A percentile compares a stretch with the other conserved stretches of the same genome.
Evolutionary conservation across 2,113 vertebrate genomes (phyloP).

Genomic region (Prunella himalayana): DNA sequence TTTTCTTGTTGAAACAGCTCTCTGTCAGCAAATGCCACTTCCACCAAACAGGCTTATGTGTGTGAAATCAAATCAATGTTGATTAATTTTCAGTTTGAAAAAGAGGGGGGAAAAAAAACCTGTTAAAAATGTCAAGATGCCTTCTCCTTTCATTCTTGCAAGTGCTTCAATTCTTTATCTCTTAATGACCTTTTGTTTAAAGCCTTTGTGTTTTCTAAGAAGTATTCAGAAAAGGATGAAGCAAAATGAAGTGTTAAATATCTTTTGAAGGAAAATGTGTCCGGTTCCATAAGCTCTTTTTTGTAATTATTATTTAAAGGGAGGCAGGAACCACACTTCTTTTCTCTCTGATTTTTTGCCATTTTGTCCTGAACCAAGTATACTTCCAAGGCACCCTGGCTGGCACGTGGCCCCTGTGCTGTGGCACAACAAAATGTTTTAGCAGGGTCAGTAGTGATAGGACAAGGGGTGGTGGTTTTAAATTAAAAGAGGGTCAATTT

Average conservation of each 20-base stretch:
- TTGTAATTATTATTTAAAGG: background rate
- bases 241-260: constrained; percentile 24
- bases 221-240: background rate
- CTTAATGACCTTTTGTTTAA: constrained; percentile 63
- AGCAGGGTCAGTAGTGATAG: background rate
- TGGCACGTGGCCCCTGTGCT: accelerated
- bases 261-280: background rate
- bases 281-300: background rate
- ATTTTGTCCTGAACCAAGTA: background rate
- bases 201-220: constrained; percentile 27
- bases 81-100: constrained; percentile 47
- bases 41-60: background rate
- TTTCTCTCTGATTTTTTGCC: background rate
- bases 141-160: background rate
- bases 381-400: background rate
- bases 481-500: background rate
- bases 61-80: constrained; percentile 54
- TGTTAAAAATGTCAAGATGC: constrained; percentile 54
- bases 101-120: background rate
- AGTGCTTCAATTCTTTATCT: constrained; percentile 36
- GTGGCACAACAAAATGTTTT: background rate
- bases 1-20: background rate
- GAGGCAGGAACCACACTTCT: background rate
- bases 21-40: constrained; percentile 38
- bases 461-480: background rate